Evolutionary conservation across 1,140 invertebrate species (phyloP).

Genomic region (Phenacoccus solenopsis): DNA sequence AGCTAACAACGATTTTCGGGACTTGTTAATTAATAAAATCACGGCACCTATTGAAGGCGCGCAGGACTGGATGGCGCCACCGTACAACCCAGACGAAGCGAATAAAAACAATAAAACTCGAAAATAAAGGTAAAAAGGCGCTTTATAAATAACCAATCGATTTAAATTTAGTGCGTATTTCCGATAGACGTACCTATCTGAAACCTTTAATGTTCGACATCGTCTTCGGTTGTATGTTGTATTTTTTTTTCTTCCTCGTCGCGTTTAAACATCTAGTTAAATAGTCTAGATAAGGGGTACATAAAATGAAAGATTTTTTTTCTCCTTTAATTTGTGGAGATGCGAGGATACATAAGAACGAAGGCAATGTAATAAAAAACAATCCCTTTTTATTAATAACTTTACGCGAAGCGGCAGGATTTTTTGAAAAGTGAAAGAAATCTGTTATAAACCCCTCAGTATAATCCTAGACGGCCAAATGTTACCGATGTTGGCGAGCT

Average conservation of each 20-base stretch:
- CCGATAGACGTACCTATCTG: background rate
- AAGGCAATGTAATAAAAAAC: too few relatives aligned
- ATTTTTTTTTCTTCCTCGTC: too few relatives aligned
- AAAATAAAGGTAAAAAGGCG: background rate
- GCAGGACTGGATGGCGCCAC: background rate
- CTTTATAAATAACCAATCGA: background rate
- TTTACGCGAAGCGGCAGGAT: too few relatives aligned
- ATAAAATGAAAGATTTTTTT: background rate
- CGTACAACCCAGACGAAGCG: background rate
- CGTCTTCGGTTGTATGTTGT: background rate
- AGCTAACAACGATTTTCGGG: background rate
- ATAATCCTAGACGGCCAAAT: too few relatives aligned
- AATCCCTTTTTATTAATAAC: too few relatives aligned
- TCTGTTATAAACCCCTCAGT: too few relatives aligned
- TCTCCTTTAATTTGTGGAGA: too few relatives aligned
- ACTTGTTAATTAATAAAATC: conserved; percentile 3
- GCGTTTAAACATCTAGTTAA: background rate
- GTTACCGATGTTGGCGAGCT: too few relatives aligned
- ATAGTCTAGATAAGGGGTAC: background rate
- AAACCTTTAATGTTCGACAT: background rate
- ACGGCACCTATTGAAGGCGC: background rate
- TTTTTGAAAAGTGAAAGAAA: too few relatives aligned
- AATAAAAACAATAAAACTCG: background rate
- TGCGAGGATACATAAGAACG: too few relatives aligned
- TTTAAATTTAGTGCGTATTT: background rate